Evolutionary conservation across 2,113 vertebrate species (phyloP).

Genomic region (Porphyrio hochstetteri): DNA sequence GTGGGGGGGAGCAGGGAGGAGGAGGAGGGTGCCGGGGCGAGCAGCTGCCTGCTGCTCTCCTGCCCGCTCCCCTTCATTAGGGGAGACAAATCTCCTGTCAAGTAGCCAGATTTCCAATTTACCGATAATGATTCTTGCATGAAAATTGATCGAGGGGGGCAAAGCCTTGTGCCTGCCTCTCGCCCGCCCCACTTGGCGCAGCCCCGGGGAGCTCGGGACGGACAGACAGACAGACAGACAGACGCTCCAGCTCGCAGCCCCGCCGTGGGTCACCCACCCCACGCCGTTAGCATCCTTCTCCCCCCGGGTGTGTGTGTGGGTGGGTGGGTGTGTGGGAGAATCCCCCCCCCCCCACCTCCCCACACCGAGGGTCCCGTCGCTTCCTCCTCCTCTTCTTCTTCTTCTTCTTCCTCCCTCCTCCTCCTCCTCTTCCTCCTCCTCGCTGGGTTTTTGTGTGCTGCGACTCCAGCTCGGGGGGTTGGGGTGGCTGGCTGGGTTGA

Average conservation of each 20-base stretch:
- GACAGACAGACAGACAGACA: neutral
- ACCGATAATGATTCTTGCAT: constrained; percentile 89
- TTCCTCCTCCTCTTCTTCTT: neutral
- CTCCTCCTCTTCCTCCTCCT: neutral
- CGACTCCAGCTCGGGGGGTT: constrained; percentile 66
- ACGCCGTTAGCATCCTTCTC: neutral
- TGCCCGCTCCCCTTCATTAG: constrained; percentile 86
- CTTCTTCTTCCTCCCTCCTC: neutral
- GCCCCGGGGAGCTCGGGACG: constrained; percentile 49
- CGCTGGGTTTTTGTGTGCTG: constrained; percentile 50
- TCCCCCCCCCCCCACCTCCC: neutral
- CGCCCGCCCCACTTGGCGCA: constrained; percentile 55
- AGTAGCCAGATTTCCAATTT: constrained; percentile 86
- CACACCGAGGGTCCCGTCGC: too few relatives aligned
- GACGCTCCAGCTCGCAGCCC: neutral
- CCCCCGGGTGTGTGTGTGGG: too few relatives aligned
- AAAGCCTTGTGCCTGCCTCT: constrained; percentile 43
- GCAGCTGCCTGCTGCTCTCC: constrained; percentile 80
- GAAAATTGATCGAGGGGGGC: constrained; percentile 83
- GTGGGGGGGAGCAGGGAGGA: neutral
- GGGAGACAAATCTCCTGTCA: constrained; percentile 92
- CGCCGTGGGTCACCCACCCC: neutral
- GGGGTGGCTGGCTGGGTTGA: too few relatives aligned
- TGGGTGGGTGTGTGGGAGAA: too few relatives aligned
- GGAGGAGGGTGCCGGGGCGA: constrained; percentile 66